Evolutionary conservation across 2,113 vertebrate genomes (phyloP), one percentile per base, ranked within the genome.

Genomic region (Scatophagus argus): DNA sequence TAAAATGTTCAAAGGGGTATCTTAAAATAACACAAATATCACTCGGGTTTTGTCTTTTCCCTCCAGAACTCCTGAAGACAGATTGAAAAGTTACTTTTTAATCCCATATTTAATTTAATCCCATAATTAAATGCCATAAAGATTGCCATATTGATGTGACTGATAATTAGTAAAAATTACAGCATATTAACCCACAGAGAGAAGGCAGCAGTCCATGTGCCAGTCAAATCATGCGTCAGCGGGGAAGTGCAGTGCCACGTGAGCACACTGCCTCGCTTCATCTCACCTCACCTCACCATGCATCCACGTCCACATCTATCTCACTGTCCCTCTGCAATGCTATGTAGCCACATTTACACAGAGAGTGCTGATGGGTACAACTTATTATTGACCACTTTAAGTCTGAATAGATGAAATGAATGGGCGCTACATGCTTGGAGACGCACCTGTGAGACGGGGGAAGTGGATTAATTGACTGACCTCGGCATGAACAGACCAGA

Each of bases 211-310:
- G 31, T 29, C 19, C 68, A 82, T 68, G 81, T 82, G 85, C 51
- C 61, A 8, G n/a, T 59, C 39, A 56, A 71, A 79, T 74, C 77
- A 83, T 59, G 27, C 65, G 74, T 59, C 21, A 11, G 36, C 41
- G 52, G 67, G 31, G 7, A 10, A n/a, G 60, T 2, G 44, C 21
- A 31, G 31, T 1, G 79, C 72, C 88, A 92, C 80, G 64, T 87
- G 86, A 87, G 79, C 17, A 6, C 49, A 14, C 25, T 3, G 36
- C 41, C 60, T 60, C 16, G 2, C 49, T 51, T 41, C 54, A 8
- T 31, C 29, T 71, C 46, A 55, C 60, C 52, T 61, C 55, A 14
- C 19, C 49, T 61, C 51, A 34, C 19, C 74, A 60, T 21, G 34
- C 55, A 46, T 47, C 32, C 43, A 13, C 36, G 29, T 61, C 60